Conservation (phyloP, 1,140 invertebrate genomes). For the Holcopasites calliopsidis region DNA sequence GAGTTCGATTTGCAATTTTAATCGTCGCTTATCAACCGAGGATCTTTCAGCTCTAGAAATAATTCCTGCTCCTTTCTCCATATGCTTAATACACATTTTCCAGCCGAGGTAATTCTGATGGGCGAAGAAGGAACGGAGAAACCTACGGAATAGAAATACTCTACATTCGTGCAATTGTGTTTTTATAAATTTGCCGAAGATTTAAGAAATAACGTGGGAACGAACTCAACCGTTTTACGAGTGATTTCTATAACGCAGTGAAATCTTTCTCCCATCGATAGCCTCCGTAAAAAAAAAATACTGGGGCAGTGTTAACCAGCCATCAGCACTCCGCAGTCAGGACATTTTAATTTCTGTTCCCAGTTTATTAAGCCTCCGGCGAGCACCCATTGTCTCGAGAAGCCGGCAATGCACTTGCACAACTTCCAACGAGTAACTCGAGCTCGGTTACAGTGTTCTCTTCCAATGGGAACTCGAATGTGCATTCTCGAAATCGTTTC, state of each 20-base stretch:
- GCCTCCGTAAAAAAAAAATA: background rate
- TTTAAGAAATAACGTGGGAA: too few species aligned
- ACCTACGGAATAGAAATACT: too few species aligned
- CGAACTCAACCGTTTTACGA: background rate
- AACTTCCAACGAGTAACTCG: slow-evolving; percentile 18
- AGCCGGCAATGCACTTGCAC: slow-evolving; percentile 19
- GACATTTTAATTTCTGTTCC: slow-evolving; percentile 16
- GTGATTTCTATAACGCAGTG: background rate
- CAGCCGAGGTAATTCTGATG: background rate
- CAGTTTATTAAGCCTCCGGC: background rate
- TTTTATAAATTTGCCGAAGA: too few species aligned
- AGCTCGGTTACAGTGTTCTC: background rate
- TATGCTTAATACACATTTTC: background rate
- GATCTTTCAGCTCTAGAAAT: background rate
- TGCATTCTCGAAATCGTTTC: background rate
- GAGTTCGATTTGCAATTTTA: slow-evolving; percentile 13
- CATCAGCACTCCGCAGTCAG: background rate
- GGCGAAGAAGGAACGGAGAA: background rate
- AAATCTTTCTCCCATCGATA: background rate
- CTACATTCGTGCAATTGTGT: too few species aligned
- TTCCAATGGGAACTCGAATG: slow-evolving; percentile 6
- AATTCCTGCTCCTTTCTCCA: background rate
- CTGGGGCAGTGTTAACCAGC: background rate
- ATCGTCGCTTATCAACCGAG: background rate
- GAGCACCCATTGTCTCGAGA: background rate